phyloP scores from a whole-genome alignment of 2,113 vertebrate species.

The Micromys minutus region DNA sequence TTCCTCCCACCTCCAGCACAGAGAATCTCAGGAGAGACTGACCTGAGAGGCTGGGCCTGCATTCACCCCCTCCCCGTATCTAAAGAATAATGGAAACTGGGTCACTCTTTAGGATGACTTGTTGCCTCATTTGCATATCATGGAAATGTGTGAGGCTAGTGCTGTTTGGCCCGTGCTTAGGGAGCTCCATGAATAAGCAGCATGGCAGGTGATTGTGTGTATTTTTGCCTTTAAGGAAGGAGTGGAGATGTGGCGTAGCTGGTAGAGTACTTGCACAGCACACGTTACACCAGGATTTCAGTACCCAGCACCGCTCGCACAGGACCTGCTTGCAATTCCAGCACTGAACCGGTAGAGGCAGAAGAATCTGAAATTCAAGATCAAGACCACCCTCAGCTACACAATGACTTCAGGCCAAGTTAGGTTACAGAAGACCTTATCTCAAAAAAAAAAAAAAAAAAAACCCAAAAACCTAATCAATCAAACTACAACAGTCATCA shows the following conservation, averaged over 20 bases:
- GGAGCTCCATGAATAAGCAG: not conserved
- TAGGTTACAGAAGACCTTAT: not conserved
- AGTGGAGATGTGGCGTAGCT: not conserved
- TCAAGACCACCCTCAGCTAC: not conserved
- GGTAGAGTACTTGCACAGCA: not conserved
- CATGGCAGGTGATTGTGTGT: not conserved
- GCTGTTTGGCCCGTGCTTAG: not conserved
- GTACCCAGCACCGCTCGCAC: not conserved
- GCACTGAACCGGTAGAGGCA: not conserved
- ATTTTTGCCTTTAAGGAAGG: not conserved
- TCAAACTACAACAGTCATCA: conserved; percentile 8
- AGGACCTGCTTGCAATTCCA: not conserved
- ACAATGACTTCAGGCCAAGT: not conserved
- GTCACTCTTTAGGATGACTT: not conserved
- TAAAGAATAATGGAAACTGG: not conserved
- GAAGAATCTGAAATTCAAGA: not conserved
- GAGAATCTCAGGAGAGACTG: conserved; percentile 18
- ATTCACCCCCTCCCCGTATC: not conserved
- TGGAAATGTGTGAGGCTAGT: not conserved
- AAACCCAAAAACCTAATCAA: no score
- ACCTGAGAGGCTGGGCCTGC: not conserved
- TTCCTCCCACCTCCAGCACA: conserved; percentile 36
- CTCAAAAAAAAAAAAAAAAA: not conserved
- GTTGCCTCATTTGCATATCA: not conserved
- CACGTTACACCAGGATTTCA: not conserved